Base-by-base conservation (phyloP, 2,888 invertebrate genomes). In the Suillia variegata region DNA sequence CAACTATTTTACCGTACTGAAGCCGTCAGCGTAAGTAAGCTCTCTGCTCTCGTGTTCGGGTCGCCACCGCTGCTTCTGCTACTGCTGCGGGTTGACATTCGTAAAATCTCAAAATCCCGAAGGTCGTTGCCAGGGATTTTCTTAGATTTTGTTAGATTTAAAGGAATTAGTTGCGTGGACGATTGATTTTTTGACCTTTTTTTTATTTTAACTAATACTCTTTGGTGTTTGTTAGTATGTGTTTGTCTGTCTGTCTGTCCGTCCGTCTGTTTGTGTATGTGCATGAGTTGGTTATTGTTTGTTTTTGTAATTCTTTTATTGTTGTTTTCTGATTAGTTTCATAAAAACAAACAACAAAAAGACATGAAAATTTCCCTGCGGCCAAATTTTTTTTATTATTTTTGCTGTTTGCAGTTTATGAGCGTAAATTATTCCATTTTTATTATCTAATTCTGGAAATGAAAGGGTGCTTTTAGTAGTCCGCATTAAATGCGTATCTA, bases 111-210 rank as follows among this genome's bases (percentile, higher is more conserved):
- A 76, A 80, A 80, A 80, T 80, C 80, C 80, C 79, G 77, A 78
- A 80, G 80, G 80, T 80, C 80, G 80, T 80, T 80, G 79, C 77
- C 78, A 77, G 77, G 80, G 80, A 80, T 80, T 80, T 80, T 80
- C 80, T 77, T 71, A 80, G 80, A 80, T 80, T 80, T 80, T 80
- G 80, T 79, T 78, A 80, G 80, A 80, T 80, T 80, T 80, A 79
- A 80, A 80, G 78, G 80, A 80, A 80, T 80, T 80, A 80, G 80
- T 80, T 80, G 79, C 76, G 77, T 80, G 79, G 78, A 75, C 80
- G 79, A 80, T 80, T 80, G 80, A 80, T 80, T 80, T 80, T 80
- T 80, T 80, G 79, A 80, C 80, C 80, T 80, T 80, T 80, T 73
- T 71, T 68, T n/a, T n/a, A n/a, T n/a, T 67, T 53, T 55, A 58